Evolutionary conservation across 1,140 invertebrate species (phyloP), one percentile per base, ranked within the genome.

Genomic region (Luehdorfia chinensis): DNA sequence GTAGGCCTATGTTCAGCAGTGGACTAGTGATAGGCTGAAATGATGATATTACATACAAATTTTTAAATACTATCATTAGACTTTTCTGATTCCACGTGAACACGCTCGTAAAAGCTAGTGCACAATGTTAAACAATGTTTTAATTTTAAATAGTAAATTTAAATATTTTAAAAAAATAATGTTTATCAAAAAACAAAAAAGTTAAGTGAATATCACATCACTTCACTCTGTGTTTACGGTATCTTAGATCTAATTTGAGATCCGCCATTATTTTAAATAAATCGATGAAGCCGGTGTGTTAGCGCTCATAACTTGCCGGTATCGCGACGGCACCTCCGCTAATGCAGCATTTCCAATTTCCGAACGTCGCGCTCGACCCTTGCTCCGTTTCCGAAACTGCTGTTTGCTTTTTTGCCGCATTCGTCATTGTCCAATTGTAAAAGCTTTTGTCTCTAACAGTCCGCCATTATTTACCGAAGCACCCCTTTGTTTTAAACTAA

Each of bases 291-390:
- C 4, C 9, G 31, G 13, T 46, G 46, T 46, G 32, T 43, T 46
- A 43, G 55, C 52, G 12, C 55, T 74, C 76, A 71, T 84, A 80
- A 80, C 74, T 80, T 69, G 61, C 69, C 65, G 56, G 50, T 75
- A 80, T 78, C 75, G 61, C 52, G 66, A 61, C 66, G 49, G 43
- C 54, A 59, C 61, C 55, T 62, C 52, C 51, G 55, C 66, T 72
- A 76, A 77, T 75, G 60, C 65, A 67, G 53, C 63, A 56, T 71
- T 80, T 76, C 69, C 76, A 80, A 84, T 84, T 84, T 80, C 75
- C 73, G 67, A 72, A 46, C 56, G 51, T 58, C 64, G 49, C 46
- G 46, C 45, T 45, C 49, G 49, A 62, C 58, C 55, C 57, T 60
- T 47, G 49, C 46, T 50, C 27, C 47, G 50, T 47, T 55, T 51